phyloP scores from a whole-genome alignment of 2,113 vertebrate species.

The Tachuris rubrigastra region DNA sequence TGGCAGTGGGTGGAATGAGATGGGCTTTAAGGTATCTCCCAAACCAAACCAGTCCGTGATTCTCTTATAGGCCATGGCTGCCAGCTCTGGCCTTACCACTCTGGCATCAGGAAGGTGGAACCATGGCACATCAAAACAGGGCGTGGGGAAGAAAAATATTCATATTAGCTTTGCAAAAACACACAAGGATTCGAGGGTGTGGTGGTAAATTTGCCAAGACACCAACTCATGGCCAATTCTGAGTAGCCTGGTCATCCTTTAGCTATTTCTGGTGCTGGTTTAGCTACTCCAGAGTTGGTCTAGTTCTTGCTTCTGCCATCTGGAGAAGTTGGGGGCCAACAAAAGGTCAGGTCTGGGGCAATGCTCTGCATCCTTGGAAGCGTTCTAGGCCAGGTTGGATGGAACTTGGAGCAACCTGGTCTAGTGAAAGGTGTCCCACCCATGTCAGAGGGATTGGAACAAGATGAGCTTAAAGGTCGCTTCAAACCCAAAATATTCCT shows the following conservation, averaged over 20 bases:
- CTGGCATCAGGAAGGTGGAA: not conserved
- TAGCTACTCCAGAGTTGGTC: not conserved
- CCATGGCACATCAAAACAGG: accelerated
- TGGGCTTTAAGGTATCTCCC: not conserved
- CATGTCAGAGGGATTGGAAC: not conserved
- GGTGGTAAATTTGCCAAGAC: not conserved
- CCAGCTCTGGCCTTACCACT: not conserved
- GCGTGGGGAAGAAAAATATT: not conserved
- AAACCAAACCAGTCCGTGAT: not conserved
- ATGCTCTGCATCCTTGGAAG: not conserved
- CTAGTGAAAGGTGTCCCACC: not conserved
- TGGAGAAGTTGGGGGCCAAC: not conserved
- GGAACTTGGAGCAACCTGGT: not conserved
- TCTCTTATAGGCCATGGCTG: not conserved
- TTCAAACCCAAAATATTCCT: not conserved
- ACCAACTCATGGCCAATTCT: accelerated
- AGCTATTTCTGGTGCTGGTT: not conserved
- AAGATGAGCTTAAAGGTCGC: not conserved
- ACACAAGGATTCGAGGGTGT: accelerated
- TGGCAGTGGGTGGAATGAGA: not conserved
- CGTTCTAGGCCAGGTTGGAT: not conserved
- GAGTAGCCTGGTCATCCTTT: not conserved
- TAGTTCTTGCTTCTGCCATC: not conserved
- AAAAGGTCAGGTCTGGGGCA: not conserved
- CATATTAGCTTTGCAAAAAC: not conserved